phyloP scores from a whole-genome alignment of 2,113 vertebrate species.

The Andinoacara biseriatus region DNA sequence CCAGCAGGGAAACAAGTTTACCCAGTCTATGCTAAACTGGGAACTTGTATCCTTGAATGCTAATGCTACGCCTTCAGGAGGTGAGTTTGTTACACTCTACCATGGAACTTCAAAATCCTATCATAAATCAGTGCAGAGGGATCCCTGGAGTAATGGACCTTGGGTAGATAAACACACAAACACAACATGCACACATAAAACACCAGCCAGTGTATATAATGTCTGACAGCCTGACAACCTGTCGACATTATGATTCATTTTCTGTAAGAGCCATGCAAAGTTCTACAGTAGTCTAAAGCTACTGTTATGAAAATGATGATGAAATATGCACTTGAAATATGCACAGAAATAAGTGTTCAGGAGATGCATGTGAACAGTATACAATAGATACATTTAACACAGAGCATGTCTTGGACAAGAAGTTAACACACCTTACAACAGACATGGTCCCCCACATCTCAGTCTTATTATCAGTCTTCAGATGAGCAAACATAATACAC shows the following conservation, averaged over 20 bases:
- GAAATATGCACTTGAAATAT: background rate
- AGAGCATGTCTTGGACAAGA: background rate
- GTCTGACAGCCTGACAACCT: slow-evolving; percentile 17
- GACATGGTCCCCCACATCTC: background rate
- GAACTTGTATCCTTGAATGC: slow-evolving; percentile 62
- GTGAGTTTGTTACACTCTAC: slow-evolving; percentile 63
- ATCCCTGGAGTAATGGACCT: slow-evolving; percentile 18
- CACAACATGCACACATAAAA: background rate
- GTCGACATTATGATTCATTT: slow-evolving; percentile 36
- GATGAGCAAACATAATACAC: background rate
- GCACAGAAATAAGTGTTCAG: background rate
- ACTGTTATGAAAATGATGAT: background rate
- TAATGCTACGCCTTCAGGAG: slow-evolving; percentile 65
- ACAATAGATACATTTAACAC: background rate
- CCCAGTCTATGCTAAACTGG: slow-evolving; percentile 50
- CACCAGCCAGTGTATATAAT: background rate
- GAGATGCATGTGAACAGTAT: background rate
- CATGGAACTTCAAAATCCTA: slow-evolving; percentile 50
- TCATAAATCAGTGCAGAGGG: slow-evolving; percentile 21
- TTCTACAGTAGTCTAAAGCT: background rate
- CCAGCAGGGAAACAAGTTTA: slow-evolving; percentile 54
- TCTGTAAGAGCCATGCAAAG: slow-evolving; percentile 44
- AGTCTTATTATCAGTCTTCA: background rate
- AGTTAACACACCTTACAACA: background rate
- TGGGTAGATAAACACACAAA: slow-evolving; percentile 11